Evolutionary conservation across 2,888 invertebrate genomes (phyloP).

Genomic region (Metopia argyrocephala): DNA sequence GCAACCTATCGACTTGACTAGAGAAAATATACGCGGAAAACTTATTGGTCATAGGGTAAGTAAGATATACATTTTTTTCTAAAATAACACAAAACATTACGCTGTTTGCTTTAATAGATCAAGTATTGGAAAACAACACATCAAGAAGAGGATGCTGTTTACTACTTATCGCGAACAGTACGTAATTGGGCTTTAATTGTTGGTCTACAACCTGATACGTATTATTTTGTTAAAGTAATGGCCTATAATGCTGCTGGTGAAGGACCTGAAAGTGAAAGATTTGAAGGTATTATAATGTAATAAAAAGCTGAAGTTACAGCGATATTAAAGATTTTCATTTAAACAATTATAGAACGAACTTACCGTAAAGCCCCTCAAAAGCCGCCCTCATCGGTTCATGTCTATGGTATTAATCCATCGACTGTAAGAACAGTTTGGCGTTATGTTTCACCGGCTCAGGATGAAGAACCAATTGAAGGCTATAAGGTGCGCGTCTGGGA

Average conservation of each 20-base stretch:
- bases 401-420: conserved; percentile 90
- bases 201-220: conserved; percentile 93
- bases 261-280: conserved; percentile 95
- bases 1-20: conserved; percentile 90
- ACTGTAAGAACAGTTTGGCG: conserved; percentile 94
- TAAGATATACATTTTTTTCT: conserved; percentile 36
- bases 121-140: conserved; percentile 93
- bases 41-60: conserved; percentile 92
- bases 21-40: conserved; percentile 91
- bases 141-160: conserved; percentile 88
- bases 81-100: background rate
- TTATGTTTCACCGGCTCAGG: conserved; percentile 92
- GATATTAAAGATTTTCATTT: background rate
- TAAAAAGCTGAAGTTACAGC: background rate
- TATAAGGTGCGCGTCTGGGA: conserved; percentile 97
- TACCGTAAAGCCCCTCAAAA: conserved; percentile 95
- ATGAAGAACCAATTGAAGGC: conserved; percentile 95
- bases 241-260: conserved; percentile 97
- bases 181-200: conserved; percentile 93
- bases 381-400: conserved; percentile 94
- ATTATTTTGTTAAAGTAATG: conserved; percentile 96
- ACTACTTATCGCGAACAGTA: conserved; percentile 90
- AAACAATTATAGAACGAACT: conserved; percentile 83
- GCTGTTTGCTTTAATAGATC: conserved; percentile 79
- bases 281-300: conserved; percentile 80